phyloP scores from a whole-genome alignment of 2,888 invertebrate species.

The Dromius quadrimaculatus region DNA sequence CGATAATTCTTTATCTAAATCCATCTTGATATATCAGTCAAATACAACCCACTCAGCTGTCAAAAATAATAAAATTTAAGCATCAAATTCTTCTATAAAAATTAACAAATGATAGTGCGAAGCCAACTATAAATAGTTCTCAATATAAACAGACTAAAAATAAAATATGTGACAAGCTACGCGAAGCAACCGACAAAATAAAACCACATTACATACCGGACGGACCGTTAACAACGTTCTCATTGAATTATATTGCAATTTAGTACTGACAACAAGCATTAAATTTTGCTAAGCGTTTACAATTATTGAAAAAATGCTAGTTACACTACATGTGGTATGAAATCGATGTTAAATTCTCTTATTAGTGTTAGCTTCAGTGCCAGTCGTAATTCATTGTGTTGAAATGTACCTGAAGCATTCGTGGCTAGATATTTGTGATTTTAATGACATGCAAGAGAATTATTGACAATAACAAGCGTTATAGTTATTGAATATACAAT shows the following conservation, averaged over 20 bases:
- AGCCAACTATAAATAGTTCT: conserved; percentile 47
- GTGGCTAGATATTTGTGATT: not conserved
- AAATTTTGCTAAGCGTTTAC: conserved; percentile 30
- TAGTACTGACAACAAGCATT: conserved; percentile 27
- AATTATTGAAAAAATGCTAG: conserved; percentile 13
- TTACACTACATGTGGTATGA: conserved; percentile 14
- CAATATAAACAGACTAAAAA: conserved; percentile 50
- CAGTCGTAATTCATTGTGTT: conserved; percentile 11
- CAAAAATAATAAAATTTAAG: conserved; percentile 4
- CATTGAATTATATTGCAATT: conserved; percentile 47
- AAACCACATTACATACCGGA: conserved; percentile 25
- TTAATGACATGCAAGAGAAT: not conserved
- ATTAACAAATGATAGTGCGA: conserved; percentile 46
- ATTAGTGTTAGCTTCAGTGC: conserved; percentile 1
- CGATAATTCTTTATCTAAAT: conserved; percentile 3
- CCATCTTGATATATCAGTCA: not conserved
- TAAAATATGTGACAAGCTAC: conserved; percentile 47
- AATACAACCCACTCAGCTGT: not conserved
- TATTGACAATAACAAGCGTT: not conserved
- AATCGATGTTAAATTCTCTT: conserved; percentile 9
- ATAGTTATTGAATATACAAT: no score
- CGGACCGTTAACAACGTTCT: conserved; percentile 37
- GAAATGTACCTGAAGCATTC: conserved; percentile 12
- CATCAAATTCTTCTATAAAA: conserved; percentile 29
- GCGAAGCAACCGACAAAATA: conserved; percentile 45